Evolutionary conservation across 1,140 invertebrate genomes (phyloP), one percentile per base, ranked within the genome.

Genomic region (Pectinophora gossypiella): DNA sequence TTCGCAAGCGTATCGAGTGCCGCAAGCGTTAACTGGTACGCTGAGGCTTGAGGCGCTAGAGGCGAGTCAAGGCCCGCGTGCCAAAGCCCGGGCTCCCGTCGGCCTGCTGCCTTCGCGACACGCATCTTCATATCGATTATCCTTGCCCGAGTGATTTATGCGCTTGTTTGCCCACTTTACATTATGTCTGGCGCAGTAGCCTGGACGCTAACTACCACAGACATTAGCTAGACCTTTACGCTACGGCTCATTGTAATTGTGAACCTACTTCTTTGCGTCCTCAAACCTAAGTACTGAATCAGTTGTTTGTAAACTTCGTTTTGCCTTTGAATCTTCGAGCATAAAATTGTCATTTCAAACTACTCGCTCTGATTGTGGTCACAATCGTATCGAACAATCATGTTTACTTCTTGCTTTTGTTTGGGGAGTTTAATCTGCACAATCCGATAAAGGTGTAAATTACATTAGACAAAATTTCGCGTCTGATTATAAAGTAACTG

Each of bases 1-100:
- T 84, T 87, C 82, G 84, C 82, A 87, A 87, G 72, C 75, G 74
- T 83, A 85, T 83, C 80, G 84, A 87, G 80, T 82, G 80, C 80
- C 74, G 80, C 78, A 81, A 85, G 75, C 76, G 72, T 82, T 76
- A 82, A 82, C 77, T 84, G 74, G 80, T 85, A 83, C 78, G 74
- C 71, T 63, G 73, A 72, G 71, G 36, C 36, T 40, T 15, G n/a
- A 40, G 36, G 10, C 76, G 73, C 71, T 64, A 51, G 73, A 72
- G 71, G 70, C 76, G 52, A 84, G 76, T 87, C 81, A 87, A 82
- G 81, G 80, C 80, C 76, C 62, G 56, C 43, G n/a, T n/a, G n/a
- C n/a, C n/a, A n/a, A n/a, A n/a, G n/a, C n/a, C n/a, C n/a, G n/a
- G n/a, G n/a, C 49, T 48, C 35, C 12, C 38, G 45, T n/a, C 20